phyloP scores from a whole-genome alignment of 2,888 invertebrate species.

The Stenolophus ochropezus region DNA sequence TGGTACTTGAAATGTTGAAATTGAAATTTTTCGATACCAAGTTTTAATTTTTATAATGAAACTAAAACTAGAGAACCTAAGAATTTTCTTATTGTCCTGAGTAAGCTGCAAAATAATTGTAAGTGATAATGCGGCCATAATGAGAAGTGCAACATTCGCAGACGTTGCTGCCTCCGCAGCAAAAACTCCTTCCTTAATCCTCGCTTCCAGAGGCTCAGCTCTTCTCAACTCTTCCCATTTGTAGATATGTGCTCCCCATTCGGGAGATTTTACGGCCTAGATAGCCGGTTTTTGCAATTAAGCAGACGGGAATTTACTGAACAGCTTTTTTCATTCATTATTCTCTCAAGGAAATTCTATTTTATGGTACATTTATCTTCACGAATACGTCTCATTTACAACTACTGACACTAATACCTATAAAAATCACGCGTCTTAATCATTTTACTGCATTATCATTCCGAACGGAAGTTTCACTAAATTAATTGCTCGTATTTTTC shows the following conservation, averaged over 20 bases:
- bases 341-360: conserved; percentile 29
- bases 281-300: conserved; percentile 34
- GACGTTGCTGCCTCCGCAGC: no score
- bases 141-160: no score
- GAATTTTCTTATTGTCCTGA: no score
- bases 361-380: conserved; percentile 15
- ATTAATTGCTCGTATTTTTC: conserved; percentile 18
- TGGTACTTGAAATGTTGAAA: no score
- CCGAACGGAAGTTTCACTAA: neutral
- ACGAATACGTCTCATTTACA: neutral
- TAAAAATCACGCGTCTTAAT: conserved; percentile 16
- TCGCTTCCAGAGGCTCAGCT: no score
- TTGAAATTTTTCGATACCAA: no score
- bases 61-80: no score
- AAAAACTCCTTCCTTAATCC: no score
- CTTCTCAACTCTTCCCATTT: conserved; percentile 10
- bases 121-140: no score
- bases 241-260: neutral
- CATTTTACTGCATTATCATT: neutral
- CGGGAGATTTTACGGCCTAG: conserved; percentile 15
- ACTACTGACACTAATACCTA: neutral
- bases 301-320: conserved; percentile 1
- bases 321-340: conserved; percentile 25
- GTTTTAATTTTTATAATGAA: no score
- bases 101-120: no score